A percentile compares a stretch with the other conserved stretches of the same genome.
Conservation (phyloP, 2,797 vertebrate genomes). For the Kryptolebias ocellatus region DNA sequence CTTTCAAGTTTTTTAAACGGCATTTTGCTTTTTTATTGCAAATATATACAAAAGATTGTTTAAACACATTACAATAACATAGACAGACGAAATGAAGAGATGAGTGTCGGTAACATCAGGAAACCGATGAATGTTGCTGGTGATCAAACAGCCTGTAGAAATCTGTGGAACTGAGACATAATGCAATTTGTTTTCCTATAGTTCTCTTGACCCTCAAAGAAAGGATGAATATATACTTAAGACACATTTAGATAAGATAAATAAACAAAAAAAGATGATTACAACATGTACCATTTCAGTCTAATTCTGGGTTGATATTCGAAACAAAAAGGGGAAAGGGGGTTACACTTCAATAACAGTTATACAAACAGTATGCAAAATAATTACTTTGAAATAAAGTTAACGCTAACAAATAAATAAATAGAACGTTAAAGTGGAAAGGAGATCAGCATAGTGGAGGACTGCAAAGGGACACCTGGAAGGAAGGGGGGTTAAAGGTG, state of each 20-base stretch:
- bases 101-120: constrained; percentile 81
- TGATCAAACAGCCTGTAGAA: constrained; percentile 66
- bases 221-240: constrained; percentile 84
- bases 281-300: constrained; percentile 88
- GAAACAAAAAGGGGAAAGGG: not conserved
- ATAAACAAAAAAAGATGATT: constrained; percentile 86
- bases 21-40: constrained; percentile 97
- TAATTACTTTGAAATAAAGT: constrained; percentile 88
- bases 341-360: constrained; percentile 62
- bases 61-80: constrained; percentile 84
- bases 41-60: constrained; percentile 96
- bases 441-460: constrained; percentile 44
- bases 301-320: constrained; percentile 78
- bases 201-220: constrained; percentile 74
- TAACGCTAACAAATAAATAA: constrained; percentile 87
- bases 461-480: constrained; percentile 33
- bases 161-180: no score
- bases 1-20: constrained; percentile 66
- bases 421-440: constrained; percentile 43
- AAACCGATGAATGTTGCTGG: constrained; percentile 56
- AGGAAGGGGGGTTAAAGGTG: constrained; percentile 77
- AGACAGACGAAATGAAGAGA: constrained; percentile 78
- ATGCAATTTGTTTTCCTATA: constrained; percentile 62
- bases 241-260: constrained; percentile 90
- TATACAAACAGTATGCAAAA: constrained; percentile 80